Conservation (phyloP, 1,140 invertebrate genomes). For the Apis florea region DNA sequence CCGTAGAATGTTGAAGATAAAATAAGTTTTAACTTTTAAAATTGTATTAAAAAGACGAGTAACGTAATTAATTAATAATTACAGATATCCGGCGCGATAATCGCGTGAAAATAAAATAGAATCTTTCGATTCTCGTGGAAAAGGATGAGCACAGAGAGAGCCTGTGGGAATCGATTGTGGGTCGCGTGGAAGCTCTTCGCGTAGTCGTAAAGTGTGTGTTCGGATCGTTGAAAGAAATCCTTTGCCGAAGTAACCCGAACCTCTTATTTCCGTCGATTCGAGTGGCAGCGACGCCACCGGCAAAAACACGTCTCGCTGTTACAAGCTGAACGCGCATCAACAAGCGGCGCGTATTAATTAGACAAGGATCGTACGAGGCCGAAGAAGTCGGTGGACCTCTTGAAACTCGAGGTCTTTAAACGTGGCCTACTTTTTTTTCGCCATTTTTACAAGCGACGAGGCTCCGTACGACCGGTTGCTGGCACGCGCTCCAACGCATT, state of each 20-base stretch:
- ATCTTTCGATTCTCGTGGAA: no score
- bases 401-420: not conserved
- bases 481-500: not conserved
- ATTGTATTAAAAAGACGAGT: no score
- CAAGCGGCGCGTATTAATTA: constrained; percentile 8
- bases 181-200: not conserved
- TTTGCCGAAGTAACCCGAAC: not conserved
- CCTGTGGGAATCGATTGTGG: not conserved
- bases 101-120: no score
- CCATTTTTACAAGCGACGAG: not conserved
- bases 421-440: not conserved
- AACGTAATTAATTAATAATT: no score
- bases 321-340: not conserved
- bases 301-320: constrained; percentile 19
- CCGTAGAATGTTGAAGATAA: no score
- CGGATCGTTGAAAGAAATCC: not conserved
- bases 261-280: constrained; percentile 1
- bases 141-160: no score
- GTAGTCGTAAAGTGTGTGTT: not conserved
- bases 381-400: not conserved
- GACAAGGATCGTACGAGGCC: not conserved
- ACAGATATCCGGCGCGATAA: no score
- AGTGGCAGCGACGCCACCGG: constrained; percentile 5
- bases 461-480: not conserved
- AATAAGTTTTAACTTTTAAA: no score